Base-by-base conservation (phyloP, 1,140 invertebrate genomes). In the Hypsibius dujardini region DNA sequence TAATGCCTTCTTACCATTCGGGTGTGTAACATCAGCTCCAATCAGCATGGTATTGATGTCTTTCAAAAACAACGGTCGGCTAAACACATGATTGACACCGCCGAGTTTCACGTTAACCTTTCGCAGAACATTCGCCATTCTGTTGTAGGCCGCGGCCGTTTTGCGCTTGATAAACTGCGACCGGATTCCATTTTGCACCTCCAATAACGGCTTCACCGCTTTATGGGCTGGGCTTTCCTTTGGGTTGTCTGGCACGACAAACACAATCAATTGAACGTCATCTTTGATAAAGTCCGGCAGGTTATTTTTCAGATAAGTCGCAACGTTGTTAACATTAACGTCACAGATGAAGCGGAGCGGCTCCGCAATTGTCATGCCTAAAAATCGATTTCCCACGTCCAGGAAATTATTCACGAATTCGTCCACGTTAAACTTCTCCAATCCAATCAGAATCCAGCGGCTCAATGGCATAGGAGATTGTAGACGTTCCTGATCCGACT, bases 31-130 rank as follows among this genome's bases (percentile, higher is more conserved):
- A 59, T 74, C 73, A 40, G 67, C 73, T 3, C 73, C 72, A 28
- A 74, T 46, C 14, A 74, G 47, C 73, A 74, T 74, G 3, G 47
- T 47, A 12, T 67, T 67, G 3, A 14, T 42, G 7, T 3, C 62
- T 67, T 7, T 67, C 7, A 67, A 3, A 67, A 67, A 67, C n/a
- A 67, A 3, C 7, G 7, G 62, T 12, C 62, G 42, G 45, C 62
- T 67, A 42, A 7, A 42, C 42, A 76, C 79, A 76, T 91, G 88
- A 81, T 93, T 94, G 0, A 85, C 80, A 0, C 90, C 89, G 79
- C 90, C 89, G 47, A 93, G 75, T 78, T 94, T 93, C 0, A 88
- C 85, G 77, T 88, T 88, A 0, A 94, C 84, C 82, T 95, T 94
- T 1, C 90, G 77, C 15, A 92, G 77, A 73, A 94, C 86, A 77